Evolutionary conservation across 1,140 invertebrate species (phyloP), one percentile per base, ranked within the genome.

Genomic region (Subanguina moxae): DNA sequence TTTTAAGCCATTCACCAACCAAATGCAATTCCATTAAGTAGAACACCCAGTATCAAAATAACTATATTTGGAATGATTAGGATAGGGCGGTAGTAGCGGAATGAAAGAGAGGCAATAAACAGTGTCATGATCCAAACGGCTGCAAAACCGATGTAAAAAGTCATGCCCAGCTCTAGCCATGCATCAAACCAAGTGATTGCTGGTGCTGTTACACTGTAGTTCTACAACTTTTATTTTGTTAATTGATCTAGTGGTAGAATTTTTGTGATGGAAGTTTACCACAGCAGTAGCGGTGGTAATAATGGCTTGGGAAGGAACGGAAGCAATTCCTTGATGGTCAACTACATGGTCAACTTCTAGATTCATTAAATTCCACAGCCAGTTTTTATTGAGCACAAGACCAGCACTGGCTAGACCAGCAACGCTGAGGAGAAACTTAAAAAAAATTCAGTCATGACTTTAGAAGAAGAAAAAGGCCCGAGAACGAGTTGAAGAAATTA

Each of bases 321-420:
- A 30, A 58, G 42, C 48, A 66, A 57, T 32, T 66, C 64, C 8
- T 57, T n/a, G n/a, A n/a, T n/a, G n/a, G n/a, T n/a, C n/a, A n/a
- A 7, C 46, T 58, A 28, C 43, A 68, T 43, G 25, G 48, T 15
- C 46, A 45, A 48, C 43, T 65, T 43, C 17, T 32, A 5, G 3
- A 52, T 52, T 52, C 23, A 25, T 52, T 7, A 52, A 25, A 8
- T 19, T 25, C 48, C 48, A 52, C 23, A 52, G 48, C 48, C 48
- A 52, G 23, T 52, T 52, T 25, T 15, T 52, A 15, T 52, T 52
- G n/a, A 52, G 23, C n/a, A 52, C 48, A 21, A 52, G 23, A 8
- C n/a, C 48, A 7, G 48, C 3, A 15, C n/a, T 21, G 15, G 48
- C 48, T 21, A 52, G 48, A 21, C 48, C 48, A 52, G 23, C 23